These are phyloP conservation scores for Eupeodes corollae DNA, from an alignment of 1,140 invertebrate genomes.

Conservation along the genomic window DNA sequence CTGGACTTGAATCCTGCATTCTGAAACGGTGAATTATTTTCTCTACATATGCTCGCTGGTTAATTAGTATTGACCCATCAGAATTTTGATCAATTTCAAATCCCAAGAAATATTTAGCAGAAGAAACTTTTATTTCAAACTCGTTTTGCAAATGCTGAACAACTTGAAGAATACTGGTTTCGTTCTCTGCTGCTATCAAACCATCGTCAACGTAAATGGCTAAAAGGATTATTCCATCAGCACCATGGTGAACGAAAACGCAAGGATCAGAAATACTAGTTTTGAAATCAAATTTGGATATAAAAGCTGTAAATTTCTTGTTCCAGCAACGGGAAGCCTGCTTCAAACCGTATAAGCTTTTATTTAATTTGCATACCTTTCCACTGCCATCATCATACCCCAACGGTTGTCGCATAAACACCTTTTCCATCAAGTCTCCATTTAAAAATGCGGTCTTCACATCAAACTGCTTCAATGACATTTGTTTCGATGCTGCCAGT, in stretches of 20 bases:
- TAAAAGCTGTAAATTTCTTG: conserved; percentile 10
- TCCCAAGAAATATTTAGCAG: conserved; percentile 18
- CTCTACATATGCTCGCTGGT: conserved; percentile 24
- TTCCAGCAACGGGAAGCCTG: conserved; percentile 27
- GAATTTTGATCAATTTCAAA: conserved; percentile 17
- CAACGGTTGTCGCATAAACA: conserved; percentile 1
- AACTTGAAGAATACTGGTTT: conserved; percentile 8
- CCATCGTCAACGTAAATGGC: conserved; percentile 10
- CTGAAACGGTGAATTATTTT: conserved; percentile 29
- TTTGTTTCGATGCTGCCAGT: conserved; percentile 5
- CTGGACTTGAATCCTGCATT: conserved; percentile 16
- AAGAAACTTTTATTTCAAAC: conserved; percentile 19
- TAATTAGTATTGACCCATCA: conserved; percentile 15
- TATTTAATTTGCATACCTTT: background rate
- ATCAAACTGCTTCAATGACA: conserved; percentile 9
- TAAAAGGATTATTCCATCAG: background rate
- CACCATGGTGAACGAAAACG: background rate
- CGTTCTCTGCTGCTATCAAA: conserved; percentile 17
- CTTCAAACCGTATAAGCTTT: background rate
- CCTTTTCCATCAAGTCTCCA: conserved; percentile 29
- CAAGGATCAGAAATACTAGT: background rate
- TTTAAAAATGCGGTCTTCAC: conserved; percentile 33
- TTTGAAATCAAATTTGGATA: conserved; percentile 7
- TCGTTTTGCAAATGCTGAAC: conserved; percentile 8
- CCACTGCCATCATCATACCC: background rate